These are phyloP conservation scores for Drosophila suboccidentalis DNA, from an alignment of 2,888 invertebrate genomes.

Conservation along the genomic window DNA sequence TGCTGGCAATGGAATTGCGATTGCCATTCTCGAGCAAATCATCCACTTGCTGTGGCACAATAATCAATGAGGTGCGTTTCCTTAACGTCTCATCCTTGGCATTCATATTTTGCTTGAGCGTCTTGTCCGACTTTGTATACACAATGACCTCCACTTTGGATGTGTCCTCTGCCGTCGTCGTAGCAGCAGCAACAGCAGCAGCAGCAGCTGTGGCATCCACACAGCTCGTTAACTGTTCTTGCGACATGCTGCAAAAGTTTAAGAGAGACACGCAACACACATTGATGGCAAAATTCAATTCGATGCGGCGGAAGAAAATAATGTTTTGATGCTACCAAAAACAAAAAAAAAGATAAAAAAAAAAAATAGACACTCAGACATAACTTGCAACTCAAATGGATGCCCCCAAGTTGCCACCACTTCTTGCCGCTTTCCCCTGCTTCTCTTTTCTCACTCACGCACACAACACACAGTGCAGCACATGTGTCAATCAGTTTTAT, in stretches of 20 bases:
- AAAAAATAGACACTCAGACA: not conserved
- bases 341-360: not conserved
- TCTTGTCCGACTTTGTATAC: slow-evolving; percentile 84
- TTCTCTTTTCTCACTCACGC: slow-evolving; percentile 2
- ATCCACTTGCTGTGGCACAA: slow-evolving; percentile 82
- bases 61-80: slow-evolving; percentile 85
- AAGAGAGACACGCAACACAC: slow-evolving; percentile 4
- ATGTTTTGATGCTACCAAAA: slow-evolving; percentile 64
- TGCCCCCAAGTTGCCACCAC: not conserved
- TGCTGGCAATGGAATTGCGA: slow-evolving; percentile 84
- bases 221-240: slow-evolving; percentile 54
- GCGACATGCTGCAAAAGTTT: slow-evolving; percentile 64
- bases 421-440: not conserved
- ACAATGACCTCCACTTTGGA: slow-evolving; percentile 84
- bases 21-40: slow-evolving; percentile 52
- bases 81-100: slow-evolving; percentile 84
- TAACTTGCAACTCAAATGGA: slow-evolving; percentile 22
- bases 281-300: not conserved
- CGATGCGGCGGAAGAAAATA: too few relatives aligned
- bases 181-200: slow-evolving; percentile 18
- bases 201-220: slow-evolving; percentile 23
- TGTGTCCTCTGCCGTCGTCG: slow-evolving; percentile 56
- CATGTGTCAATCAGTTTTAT: slow-evolving; percentile 78
- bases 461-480: slow-evolving; percentile 22
- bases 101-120: slow-evolving; percentile 85